Conservation (phyloP, 2,888 invertebrate species). For the Tricholauxania praeusta region DNA sequence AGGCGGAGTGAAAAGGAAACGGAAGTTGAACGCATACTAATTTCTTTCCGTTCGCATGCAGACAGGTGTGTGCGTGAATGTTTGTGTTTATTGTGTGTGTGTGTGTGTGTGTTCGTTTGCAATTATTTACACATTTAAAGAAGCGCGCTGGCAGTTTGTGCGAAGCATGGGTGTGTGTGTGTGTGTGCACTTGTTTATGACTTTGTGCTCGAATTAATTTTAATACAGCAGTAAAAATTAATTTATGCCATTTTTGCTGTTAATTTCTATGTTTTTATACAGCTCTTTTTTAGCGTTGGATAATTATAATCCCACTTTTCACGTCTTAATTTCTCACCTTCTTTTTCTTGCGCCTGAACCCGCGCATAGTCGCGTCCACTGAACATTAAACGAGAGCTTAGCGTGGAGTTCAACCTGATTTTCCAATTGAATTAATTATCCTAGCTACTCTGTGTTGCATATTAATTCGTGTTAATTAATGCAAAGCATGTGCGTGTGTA, state of each 20-base stretch:
- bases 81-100: constrained; percentile 4
- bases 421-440: no score
- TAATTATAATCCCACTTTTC: no score
- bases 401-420: no score
- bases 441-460: no score
- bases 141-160: not conserved
- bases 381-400: no score
- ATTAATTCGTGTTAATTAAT: no score
- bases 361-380: no score
- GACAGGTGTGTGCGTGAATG: constrained; percentile 9
- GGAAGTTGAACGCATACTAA: constrained; percentile 22
- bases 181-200: constrained; percentile 28
- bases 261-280: no score
- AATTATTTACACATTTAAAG: not conserved
- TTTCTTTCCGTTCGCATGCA: constrained; percentile 7
- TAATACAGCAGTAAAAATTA: constrained; percentile 11
- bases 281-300: no score
- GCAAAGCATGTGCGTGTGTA: no score
- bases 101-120: not conserved
- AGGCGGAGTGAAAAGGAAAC: constrained; percentile 28
- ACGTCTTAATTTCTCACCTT: no score
- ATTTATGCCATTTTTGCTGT: not conserved
- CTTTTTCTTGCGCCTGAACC: no score
- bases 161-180: not conserved
- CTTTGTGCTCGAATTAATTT: not conserved